Evolutionary conservation across 2,797 vertebrate genomes (phyloP).

Genomic region (Gymnopithys bicolor): DNA sequence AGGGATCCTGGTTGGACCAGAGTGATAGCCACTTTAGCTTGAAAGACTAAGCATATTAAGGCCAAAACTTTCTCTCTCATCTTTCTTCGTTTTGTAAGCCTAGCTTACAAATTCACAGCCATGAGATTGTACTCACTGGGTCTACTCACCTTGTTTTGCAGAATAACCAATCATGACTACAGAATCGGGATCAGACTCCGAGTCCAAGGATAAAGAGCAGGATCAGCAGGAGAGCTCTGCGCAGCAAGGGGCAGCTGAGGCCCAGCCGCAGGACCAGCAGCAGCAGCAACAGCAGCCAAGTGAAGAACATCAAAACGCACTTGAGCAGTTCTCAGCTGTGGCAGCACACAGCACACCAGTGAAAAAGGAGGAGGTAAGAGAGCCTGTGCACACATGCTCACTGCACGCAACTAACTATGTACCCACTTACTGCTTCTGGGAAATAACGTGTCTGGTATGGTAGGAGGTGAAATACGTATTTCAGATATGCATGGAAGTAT

Average conservation of each 20-base stretch:
- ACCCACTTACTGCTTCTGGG: background rate
- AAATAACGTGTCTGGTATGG: background rate
- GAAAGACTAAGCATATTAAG: background rate
- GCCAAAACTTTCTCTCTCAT: background rate
- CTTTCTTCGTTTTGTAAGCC: background rate
- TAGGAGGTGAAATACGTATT: fast-evolving
- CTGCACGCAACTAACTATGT: fast-evolving
- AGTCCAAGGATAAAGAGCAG: conserved; percentile 85
- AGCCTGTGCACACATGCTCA: fast-evolving
- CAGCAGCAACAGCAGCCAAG: conserved; percentile 12
- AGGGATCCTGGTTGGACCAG: background rate
- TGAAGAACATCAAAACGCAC: conserved; percentile 55
- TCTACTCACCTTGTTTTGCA: conserved; percentile 63
- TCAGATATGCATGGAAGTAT: fast-evolving
- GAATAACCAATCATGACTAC: conserved; percentile 94
- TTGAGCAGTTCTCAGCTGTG: conserved; percentile 82
- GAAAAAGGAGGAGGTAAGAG: conserved; percentile 80
- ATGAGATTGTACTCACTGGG: fast-evolving
- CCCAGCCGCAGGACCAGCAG: conserved; percentile 62
- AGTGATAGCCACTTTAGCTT: background rate
- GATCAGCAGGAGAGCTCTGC: conserved; percentile 79
- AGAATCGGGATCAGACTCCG: conserved; percentile 90
- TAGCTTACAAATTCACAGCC: background rate
- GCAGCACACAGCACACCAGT: conserved; percentile 87
- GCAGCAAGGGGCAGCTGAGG: conserved; percentile 33